phyloP scores from a whole-genome alignment of 2,113 vertebrate species.

The Pampusana beccarii region DNA sequence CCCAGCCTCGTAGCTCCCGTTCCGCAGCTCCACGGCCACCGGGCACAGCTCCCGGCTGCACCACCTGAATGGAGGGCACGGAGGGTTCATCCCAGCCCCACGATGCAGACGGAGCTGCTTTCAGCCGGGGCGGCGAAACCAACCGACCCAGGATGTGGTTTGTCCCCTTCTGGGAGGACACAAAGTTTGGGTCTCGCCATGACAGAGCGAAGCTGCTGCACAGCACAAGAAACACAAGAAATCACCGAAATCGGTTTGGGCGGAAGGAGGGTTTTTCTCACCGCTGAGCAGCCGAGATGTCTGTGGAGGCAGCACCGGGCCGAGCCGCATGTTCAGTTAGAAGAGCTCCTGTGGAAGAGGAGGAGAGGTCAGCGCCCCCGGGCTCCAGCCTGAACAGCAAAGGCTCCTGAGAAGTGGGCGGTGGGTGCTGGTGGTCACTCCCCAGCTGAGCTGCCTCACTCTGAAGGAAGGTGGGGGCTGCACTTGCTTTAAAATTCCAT shows the following conservation, averaged over 20 bases:
- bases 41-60: slow-evolving; percentile 82
- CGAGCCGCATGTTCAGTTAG: slow-evolving; percentile 78
- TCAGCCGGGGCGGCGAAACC: neutral
- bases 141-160: accelerated
- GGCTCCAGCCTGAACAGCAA: too few species aligned
- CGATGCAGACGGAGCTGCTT: too few species aligned
- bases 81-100: too few species aligned
- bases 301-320: slow-evolving; percentile 65
- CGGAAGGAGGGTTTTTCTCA: neutral
- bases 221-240: neutral
- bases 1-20: slow-evolving; percentile 63
- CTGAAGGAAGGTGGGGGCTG: neutral
- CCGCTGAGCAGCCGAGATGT: slow-evolving; percentile 74
- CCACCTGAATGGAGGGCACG: slow-evolving; percentile 74
- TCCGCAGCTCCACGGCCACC: slow-evolving; percentile 45
- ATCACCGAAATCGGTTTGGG: accelerated
- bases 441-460: neutral
- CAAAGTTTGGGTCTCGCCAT: accelerated
- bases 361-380: neutral
- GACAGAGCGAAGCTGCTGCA: neutral
- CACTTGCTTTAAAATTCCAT: neutral
- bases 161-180: accelerated
- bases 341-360: slow-evolving; percentile 73
- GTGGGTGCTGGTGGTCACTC: too few species aligned
- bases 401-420: accelerated